Evolutionary conservation across 2,888 invertebrate species (phyloP).

Genomic region (Pinctada fucata): DNA sequence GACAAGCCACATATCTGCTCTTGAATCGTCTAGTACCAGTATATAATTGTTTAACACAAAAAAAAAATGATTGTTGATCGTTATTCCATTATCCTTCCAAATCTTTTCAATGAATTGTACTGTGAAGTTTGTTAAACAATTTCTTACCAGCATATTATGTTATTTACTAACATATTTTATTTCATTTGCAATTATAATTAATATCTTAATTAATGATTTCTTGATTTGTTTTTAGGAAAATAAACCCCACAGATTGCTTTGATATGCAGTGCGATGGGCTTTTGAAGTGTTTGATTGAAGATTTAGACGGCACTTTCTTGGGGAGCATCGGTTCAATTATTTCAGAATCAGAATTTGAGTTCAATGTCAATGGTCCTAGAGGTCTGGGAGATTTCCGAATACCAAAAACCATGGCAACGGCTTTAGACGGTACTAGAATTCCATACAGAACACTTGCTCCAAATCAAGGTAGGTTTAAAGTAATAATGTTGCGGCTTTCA

Average conservation of each 20-base stretch:
- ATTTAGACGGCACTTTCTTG: constrained; percentile 65
- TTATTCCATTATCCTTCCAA: too few relatives aligned
- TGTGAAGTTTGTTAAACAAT: too few relatives aligned
- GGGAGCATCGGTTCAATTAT: constrained; percentile 53
- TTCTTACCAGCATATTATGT: too few relatives aligned
- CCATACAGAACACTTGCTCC: constrained; percentile 55
- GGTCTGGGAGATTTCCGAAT: constrained; percentile 74
- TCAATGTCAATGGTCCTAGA: constrained; percentile 63
- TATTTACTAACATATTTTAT: too few relatives aligned
- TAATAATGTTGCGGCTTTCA: background rate
- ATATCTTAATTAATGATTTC: too few relatives aligned
- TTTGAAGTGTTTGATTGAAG: constrained; percentile 70
- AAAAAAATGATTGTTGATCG: too few relatives aligned
- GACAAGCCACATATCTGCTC: too few relatives aligned
- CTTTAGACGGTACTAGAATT: constrained; percentile 59
- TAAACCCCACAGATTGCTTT: constrained; percentile 73
- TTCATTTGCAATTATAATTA: too few relatives aligned
- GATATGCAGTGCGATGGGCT: constrained; percentile 76
- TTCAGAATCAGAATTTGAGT: constrained; percentile 70
- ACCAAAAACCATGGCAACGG: constrained; percentile 66
- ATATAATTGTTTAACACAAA: too few relatives aligned
- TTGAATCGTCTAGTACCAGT: too few relatives aligned
- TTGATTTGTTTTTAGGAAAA: constrained; percentile 48
- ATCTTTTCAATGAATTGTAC: too few relatives aligned
- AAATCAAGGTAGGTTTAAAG: constrained; percentile 62